Evolutionary conservation across 2,113 vertebrate genomes (phyloP), one percentile per base, ranked within the genome.

Genomic region (Oplegnathus fasciatus): DNA sequence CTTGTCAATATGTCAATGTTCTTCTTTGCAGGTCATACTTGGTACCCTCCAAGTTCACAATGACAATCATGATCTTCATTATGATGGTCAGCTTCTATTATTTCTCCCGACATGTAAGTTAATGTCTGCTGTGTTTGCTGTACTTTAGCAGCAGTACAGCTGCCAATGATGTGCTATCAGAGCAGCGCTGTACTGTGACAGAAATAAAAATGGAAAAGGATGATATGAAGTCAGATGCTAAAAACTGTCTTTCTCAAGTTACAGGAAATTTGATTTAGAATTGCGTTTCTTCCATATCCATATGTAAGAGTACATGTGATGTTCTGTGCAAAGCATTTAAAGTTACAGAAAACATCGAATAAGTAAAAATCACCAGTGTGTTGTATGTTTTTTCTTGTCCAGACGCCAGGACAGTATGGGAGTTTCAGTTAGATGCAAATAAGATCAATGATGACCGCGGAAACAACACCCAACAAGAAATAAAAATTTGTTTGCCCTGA

Each of bases 81-180:
- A 98, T 99, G 96, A 98, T 98, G 98, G 93, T 98, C 92, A 98
- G 98, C 92, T 98, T 99, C 89, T 99, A 99, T 94, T 99, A 97
- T 90, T 99, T 99, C 94, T 97, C 98, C 58, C 95, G 98, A 81
- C 98, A 99, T 0, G 98, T 99, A 93, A 96, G 98, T 97, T 50
- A 2, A 60, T 5, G 7, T 44, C 30, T 50, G 2, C 28, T 54
- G 1, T 52, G 11, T 61, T 71, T 0, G 2, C 40, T 60, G n/a
- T 18, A 20, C 44, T 13, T 58, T 42, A 48, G 28, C n/a, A 79
- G 66, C 5, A 65, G 50, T 61, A 37, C 32, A 66, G 8, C 18
- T 22, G 20, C 54, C 54, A 57, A n/a, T 1, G 1, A 57, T 26
- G 11, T 57, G 54, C n/a, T 9, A 13, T n/a, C 11, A 55, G 24